phyloP scores from a whole-genome alignment of 1,140 invertebrate species.

The Carposina sasakii region DNA sequence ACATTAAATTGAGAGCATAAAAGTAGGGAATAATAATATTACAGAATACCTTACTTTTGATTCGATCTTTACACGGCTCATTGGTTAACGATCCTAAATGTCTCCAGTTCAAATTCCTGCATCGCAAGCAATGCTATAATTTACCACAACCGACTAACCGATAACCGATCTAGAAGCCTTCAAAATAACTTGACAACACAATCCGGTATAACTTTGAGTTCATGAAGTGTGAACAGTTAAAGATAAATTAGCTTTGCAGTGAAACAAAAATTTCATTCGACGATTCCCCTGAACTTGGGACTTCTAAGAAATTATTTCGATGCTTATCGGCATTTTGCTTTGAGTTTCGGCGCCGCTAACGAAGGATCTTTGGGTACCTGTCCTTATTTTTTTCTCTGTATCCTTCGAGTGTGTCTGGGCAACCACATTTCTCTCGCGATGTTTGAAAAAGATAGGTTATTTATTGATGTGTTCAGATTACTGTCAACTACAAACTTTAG shows the following conservation, averaged over 20 bases:
- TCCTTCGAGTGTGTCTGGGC: constrained; percentile 35
- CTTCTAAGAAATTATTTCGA: constrained; percentile 64
- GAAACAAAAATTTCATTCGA: constrained; percentile 43
- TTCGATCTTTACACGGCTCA: constrained; percentile 38
- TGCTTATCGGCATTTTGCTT: constrained; percentile 54
- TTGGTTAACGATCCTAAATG: constrained; percentile 38
- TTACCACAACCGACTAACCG: constrained; percentile 36
- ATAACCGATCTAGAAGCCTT: constrained; percentile 33
- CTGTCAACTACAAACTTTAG: constrained; percentile 26
- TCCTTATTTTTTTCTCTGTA: constrained; percentile 37
- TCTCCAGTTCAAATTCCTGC: constrained; percentile 44
- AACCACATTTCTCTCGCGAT: constrained; percentile 40
- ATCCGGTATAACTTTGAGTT: constrained; percentile 33
- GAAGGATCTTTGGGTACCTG: constrained; percentile 49
- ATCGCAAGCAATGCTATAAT: constrained; percentile 47
- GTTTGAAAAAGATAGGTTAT: constrained; percentile 44
- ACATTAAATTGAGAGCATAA: too few relatives aligned
- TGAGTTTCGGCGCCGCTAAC: constrained; percentile 54
- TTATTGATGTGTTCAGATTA: constrained; percentile 57
- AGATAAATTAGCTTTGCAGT: constrained; percentile 38
- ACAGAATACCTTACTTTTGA: too few relatives aligned
- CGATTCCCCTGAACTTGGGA: constrained; percentile 30
- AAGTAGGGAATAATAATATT: too few relatives aligned
- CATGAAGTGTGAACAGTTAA: constrained; percentile 60
- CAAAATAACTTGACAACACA: constrained; percentile 49